Percentiles rank a stretch among this genome's conserved stretches.
These are phyloP conservation scores for Arge pagana DNA, from an alignment of 2,888 invertebrate genomes.

Conservation along the genomic window DNA sequence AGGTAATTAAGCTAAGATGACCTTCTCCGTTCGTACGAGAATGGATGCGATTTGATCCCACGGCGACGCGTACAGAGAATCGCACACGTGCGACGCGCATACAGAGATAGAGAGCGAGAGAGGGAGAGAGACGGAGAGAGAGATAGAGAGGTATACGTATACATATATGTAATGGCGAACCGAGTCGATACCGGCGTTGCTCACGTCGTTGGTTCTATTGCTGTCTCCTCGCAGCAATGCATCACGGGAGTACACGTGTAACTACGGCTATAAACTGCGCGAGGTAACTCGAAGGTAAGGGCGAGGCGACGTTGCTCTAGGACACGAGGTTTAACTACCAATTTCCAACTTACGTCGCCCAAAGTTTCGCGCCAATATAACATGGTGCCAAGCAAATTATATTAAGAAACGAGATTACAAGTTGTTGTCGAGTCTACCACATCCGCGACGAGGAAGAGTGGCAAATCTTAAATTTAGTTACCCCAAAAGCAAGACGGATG, in stretches of 20 bases:
- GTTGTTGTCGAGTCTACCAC: conserved; percentile 44
- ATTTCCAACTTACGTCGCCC: conserved; percentile 56
- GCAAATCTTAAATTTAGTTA: too few relatives aligned
- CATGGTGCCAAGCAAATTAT: conserved; percentile 56
- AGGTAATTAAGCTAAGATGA: conserved; percentile 53
- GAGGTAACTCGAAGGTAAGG: not conserved
- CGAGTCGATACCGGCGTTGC: not conserved
- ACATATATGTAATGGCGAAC: conserved; percentile 2
- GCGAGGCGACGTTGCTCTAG: conserved; percentile 10
- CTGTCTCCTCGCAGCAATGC: not conserved
- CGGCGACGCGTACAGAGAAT: too few relatives aligned
- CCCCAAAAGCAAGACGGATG: too few relatives aligned
- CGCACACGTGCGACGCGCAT: conserved; percentile 37
- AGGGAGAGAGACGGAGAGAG: conserved; percentile 5
- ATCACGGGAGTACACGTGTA: not conserved
- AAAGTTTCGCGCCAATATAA: conserved; percentile 53
- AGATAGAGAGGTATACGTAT: not conserved
- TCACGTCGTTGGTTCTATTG: not conserved
- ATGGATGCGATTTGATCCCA: too few relatives aligned
- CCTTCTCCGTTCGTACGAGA: conserved; percentile 42
- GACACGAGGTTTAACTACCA: conserved; percentile 50
- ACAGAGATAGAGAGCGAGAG: conserved; percentile 22
- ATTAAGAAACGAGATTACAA: conserved; percentile 51
- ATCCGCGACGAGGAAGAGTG: too few relatives aligned
- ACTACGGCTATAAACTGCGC: too few relatives aligned